A percentile compares a stretch with the other conserved stretches of the same genome.
phyloP scores from a whole-genome alignment of 2,797 vertebrate genomes.

The Acridotheres tristis region DNA sequence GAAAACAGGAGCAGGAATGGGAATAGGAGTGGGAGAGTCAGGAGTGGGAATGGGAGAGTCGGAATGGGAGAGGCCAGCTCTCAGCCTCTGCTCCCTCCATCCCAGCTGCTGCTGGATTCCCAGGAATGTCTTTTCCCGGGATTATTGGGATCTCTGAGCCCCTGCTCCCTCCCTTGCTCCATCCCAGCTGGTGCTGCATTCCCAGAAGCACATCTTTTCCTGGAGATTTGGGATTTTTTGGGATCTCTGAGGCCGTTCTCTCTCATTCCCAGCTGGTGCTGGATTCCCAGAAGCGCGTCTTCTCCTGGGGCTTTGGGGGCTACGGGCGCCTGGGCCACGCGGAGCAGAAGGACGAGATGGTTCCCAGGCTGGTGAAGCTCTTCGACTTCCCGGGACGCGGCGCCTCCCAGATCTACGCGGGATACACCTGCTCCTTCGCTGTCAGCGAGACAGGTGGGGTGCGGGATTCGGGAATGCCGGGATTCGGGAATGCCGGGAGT shows the following conservation, averaged over 20 bases:
- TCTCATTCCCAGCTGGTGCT: conserved; percentile 59
- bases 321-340: conserved; percentile 94
- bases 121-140: too few relatives aligned
- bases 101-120: not conserved
- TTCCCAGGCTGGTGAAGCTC: conserved; percentile 92
- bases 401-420: conserved; percentile 87
- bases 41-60: too few relatives aligned
- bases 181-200: not conserved
- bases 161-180: too few relatives aligned
- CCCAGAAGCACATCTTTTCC: too few relatives aligned
- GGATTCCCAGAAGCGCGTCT: conserved; percentile 96
- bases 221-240: not conserved
- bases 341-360: conserved; percentile 97
- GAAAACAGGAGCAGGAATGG: too few relatives aligned
- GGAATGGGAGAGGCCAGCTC: too few relatives aligned
- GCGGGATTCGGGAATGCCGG: not conserved
- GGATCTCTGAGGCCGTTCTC: too few relatives aligned
- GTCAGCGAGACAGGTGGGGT: conserved; percentile 69
- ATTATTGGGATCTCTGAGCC: too few relatives aligned
- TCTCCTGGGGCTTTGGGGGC: conserved; percentile 96
- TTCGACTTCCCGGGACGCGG: conserved; percentile 95
- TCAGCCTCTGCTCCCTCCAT: too few relatives aligned
- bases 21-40: not conserved
- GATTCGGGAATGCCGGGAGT: not conserved
- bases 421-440: conserved; percentile 94